Evolutionary conservation across 1,140 invertebrate species (phyloP).

Genomic region (Rhopalosiphum maidis): DNA sequence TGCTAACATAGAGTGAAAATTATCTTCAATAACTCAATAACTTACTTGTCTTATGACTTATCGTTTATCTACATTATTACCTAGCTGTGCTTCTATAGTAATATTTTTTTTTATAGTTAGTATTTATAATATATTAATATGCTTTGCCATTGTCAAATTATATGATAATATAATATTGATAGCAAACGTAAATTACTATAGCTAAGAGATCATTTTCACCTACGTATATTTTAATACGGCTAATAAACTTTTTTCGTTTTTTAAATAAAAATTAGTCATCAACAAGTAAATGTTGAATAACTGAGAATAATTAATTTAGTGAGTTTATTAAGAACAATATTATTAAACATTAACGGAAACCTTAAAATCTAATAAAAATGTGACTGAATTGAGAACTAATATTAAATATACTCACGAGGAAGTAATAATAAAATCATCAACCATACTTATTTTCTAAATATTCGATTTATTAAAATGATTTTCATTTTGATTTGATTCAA

Average conservation of each 20-base stretch:
- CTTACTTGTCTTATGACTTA: too few species aligned
- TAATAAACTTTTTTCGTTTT: neutral
- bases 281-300: neutral
- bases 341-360: neutral
- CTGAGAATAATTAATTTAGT: neutral
- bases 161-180: neutral
- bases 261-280: neutral
- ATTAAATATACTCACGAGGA: neutral
- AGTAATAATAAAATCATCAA: neutral
- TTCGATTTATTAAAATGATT: neutral
- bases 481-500: neutral
- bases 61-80: neutral
- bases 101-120: neutral
- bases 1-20: neutral
- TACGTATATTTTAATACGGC: neutral
- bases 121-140: neutral
- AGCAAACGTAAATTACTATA: neutral
- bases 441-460: neutral
- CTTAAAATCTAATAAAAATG: neutral
- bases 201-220: neutral
- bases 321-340: neutral
- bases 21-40: neutral
- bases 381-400: neutral
- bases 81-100: neutral
- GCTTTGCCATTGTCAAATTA: neutral